Evolutionary conservation across 2,113 vertebrate genomes (phyloP).

Genomic region (Orcinus orca): DNA sequence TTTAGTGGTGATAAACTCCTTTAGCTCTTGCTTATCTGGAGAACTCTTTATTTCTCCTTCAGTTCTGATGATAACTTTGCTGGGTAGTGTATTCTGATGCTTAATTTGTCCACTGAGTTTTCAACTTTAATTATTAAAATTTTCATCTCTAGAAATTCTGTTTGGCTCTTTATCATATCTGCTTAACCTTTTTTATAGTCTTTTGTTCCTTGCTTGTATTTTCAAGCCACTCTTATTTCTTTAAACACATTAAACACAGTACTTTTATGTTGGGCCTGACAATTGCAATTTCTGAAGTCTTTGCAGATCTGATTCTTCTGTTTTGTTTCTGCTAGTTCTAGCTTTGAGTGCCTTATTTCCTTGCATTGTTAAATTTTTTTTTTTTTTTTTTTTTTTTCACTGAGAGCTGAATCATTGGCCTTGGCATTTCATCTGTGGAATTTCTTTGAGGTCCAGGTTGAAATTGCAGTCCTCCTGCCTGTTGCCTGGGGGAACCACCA

Average conservation of each 20-base stretch:
- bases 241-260: background rate
- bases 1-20: background rate
- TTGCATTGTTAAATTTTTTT: background rate
- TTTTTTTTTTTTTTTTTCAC: background rate
- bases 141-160: conserved; percentile 35
- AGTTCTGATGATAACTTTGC: background rate
- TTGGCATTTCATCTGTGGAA: conserved; percentile 26
- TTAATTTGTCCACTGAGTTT: background rate
- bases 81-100: background rate
- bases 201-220: background rate
- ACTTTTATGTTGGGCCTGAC: background rate
- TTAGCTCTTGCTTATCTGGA: background rate
- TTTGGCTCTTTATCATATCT: background rate
- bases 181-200: background rate
- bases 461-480: background rate
- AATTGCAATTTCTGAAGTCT: background rate
- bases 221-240: conserved; percentile 10
- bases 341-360: background rate
- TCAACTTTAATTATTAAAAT: background rate
- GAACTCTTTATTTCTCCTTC: background rate
- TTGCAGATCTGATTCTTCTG: background rate
- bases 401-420: background rate
- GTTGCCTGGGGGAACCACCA: background rate
- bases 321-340: conserved; percentile 21
- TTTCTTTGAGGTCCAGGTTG: conserved; percentile 25